Base-by-base conservation (phyloP, 2,888 invertebrate genomes). In the Cosmia pyralina region DNA sequence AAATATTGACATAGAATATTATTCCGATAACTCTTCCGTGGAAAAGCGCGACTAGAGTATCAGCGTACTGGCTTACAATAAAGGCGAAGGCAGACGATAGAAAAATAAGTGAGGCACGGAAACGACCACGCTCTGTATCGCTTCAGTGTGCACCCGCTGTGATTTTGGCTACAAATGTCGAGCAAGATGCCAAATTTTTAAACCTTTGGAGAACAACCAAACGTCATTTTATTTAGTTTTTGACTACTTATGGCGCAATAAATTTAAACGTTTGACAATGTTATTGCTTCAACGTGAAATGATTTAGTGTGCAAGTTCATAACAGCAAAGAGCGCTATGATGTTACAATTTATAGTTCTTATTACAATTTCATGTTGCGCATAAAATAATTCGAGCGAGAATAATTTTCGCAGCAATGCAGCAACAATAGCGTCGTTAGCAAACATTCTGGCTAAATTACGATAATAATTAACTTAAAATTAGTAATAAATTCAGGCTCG, bases 151-250 rank as follows among this genome's bases (percentile, higher is more conserved):
- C 74, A 75, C 53, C 73, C 70, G 72, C 72, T 72, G 78, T 71
- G 80, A 72, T 88, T 90, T 92, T 93, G 92, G 93, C 92, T 88
- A 79, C 84, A 88, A 88, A 85, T 83, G 74, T 82, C 76, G 81
- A 85, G 75, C 78, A 77, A 88, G 87, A 88, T 90, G 93, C 93
- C 94, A 94, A 93, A 86, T 88, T 88, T 88, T 88, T 86, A 88
- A 87, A 75, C 75, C 79, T 69, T 88, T 90, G 89, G 88, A 88
- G 79, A 77, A 69, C 65, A 73, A 88, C 89, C 90, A 89, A 91
- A 84, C 72, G 75, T 73, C 73, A 76, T 79, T 83, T 85, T 81
- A 81, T 81, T 74, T 74, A 52, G 69, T 77, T 79, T 79, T 75
- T 66, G 52, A 63, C 59, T 78, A 71, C 72, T 69, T 70, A 62